A percentile compares a stretch with the other conserved stretches of the same genome.
phyloP scores from a whole-genome alignment of 2,888 invertebrate species.

The Encarsia formosa region DNA sequence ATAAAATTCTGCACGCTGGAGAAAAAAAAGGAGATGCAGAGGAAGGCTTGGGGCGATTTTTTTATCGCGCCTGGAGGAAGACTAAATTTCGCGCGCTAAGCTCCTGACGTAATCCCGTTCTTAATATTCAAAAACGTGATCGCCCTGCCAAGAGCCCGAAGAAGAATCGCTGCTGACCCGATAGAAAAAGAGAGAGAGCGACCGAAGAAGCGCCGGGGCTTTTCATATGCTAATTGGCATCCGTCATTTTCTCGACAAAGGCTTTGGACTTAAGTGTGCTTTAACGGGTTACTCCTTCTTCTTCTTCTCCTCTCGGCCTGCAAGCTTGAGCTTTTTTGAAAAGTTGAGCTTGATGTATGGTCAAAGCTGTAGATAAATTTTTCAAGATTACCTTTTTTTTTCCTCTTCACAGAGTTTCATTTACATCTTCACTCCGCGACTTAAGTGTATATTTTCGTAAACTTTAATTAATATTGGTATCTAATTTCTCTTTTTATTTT shows the following conservation, averaged over 20 bases:
- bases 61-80: conserved; percentile 24
- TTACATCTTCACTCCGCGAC: too few species aligned
- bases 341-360: too few species aligned
- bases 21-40: not conserved
- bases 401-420: too few species aligned
- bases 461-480: too few species aligned
- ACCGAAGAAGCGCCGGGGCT: too few species aligned
- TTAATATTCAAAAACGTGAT: conserved; percentile 54
- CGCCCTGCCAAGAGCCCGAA: conserved; percentile 46
- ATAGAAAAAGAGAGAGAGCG: conserved; percentile 29
- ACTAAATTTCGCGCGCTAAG: conserved; percentile 51
- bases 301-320: not conserved
- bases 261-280: conserved; percentile 47
- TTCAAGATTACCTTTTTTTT: too few species aligned
- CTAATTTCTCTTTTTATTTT: too few species aligned
- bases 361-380: too few species aligned
- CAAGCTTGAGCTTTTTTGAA: too few species aligned
- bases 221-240: conserved; percentile 54
- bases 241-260: conserved; percentile 50
- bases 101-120: conserved; percentile 50
- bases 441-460: too few species aligned
- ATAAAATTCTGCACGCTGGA: not conserved
- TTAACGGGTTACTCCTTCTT: conserved; percentile 43
- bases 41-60: conserved; percentile 12
- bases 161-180: conserved; percentile 28